Percentiles rank a stretch among this genome's conserved stretches.
Conservation (phyloP, 2,797 vertebrate genomes). For the Mormyrops attenuatus region DNA sequence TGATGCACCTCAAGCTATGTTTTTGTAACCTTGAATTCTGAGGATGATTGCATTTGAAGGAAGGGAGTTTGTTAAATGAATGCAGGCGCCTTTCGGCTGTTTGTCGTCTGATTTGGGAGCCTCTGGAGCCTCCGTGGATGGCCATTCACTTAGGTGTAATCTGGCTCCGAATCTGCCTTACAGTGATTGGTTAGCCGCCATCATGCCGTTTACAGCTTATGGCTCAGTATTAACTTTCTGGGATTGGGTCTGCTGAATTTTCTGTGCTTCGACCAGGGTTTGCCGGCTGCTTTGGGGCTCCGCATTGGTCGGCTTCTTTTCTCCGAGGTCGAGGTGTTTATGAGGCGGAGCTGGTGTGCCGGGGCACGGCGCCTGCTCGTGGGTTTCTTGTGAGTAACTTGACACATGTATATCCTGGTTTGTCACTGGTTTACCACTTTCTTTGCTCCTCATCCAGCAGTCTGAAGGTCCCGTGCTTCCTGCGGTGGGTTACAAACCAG, state of each 20-base stretch:
- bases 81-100: neutral
- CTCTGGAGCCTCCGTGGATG: neutral
- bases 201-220: neutral
- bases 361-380: neutral
- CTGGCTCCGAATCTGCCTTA: neutral
- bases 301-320: neutral
- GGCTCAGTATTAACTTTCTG: neutral
- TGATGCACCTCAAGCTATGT: neutral
- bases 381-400: neutral
- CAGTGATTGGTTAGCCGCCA: neutral
- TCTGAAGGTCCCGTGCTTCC: neutral
- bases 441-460: neutral
- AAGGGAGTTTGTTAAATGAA: neutral
- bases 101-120: neutral
- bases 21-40: neutral
- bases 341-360: neutral
- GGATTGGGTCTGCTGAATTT: neutral
- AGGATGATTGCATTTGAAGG: neutral
- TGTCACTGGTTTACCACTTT: neutral
- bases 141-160: neutral
- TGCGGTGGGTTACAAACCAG: neutral
- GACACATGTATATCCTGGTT: neutral
- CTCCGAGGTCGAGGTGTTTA: neutral
- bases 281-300: neutral
- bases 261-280: neutral